Evolutionary conservation across 2,888 invertebrate species (phyloP).

Genomic region (Sinelater perroti): DNA sequence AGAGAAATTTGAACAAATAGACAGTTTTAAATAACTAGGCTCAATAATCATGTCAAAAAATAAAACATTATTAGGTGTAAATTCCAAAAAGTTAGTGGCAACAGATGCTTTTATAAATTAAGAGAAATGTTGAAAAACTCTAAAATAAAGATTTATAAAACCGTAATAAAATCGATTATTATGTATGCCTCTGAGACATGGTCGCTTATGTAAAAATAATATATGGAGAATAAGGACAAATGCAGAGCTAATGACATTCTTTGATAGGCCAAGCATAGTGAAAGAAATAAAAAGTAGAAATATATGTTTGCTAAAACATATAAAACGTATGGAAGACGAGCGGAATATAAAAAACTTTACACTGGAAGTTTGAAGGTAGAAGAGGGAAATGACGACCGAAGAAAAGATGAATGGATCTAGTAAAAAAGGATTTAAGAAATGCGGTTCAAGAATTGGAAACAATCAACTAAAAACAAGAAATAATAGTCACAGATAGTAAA

Average conservation of each 20-base stretch:
- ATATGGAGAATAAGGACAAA: slow-evolving; percentile 13
- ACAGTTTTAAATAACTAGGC: slow-evolving; percentile 1
- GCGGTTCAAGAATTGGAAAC: too few species aligned
- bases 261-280: too few species aligned
- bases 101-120: slow-evolving; percentile 3
- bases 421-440: too few species aligned
- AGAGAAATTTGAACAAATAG: neutral
- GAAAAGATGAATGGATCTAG: too few species aligned
- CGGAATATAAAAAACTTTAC: too few species aligned
- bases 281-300: too few species aligned
- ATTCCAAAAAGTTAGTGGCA: neutral
- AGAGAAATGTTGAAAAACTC: slow-evolving; percentile 1
- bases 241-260: slow-evolving; percentile 4
- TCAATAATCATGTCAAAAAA: slow-evolving; percentile 1
- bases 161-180: slow-evolving; percentile 9
- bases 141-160: slow-evolving; percentile 7
- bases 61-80: slow-evolving; percentile 1
- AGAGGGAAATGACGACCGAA: too few species aligned
- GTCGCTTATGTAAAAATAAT: slow-evolving; percentile 1
- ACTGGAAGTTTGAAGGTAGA: too few species aligned
- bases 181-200: slow-evolving; percentile 6
- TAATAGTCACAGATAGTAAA: too few species aligned
- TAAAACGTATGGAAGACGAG: too few species aligned
- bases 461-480: too few species aligned
- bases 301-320: too few species aligned